Conservation (phyloP, 2,113 vertebrate species). For the Casuarius casuarius region DNA sequence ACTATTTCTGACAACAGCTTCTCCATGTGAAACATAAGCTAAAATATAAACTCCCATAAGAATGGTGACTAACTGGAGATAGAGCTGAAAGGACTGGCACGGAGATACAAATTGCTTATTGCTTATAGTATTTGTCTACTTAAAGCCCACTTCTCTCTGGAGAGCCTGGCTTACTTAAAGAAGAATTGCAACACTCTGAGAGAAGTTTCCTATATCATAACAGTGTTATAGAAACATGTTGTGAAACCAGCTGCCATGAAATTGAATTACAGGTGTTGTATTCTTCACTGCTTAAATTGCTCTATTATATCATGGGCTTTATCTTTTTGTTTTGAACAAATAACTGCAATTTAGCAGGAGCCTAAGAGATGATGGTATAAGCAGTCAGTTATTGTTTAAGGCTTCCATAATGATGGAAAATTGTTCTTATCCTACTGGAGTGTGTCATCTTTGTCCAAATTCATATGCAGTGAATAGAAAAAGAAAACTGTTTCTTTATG, state of each 20-base stretch:
- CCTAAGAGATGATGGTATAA: conserved; percentile 65
- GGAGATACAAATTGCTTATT: conserved; percentile 43
- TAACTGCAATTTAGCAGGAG: conserved; percentile 76
- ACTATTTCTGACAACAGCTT: conserved; percentile 13
- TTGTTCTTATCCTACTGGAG: conserved; percentile 71
- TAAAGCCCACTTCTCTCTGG: conserved; percentile 41
- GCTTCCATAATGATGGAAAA: conserved; percentile 77
- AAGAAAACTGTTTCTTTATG: conserved; percentile 21
- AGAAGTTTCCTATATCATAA: conserved; percentile 63
- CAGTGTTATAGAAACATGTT: conserved; percentile 60
- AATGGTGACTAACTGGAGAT: not conserved
- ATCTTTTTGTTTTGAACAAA: conserved; percentile 80
- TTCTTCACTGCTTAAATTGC: conserved; percentile 76
- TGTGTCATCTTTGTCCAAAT: conserved; percentile 41
- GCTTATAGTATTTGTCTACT: conserved; percentile 36
- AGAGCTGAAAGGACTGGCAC: not conserved
- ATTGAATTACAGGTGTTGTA: conserved; percentile 82
- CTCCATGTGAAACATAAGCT: conserved; percentile 30
- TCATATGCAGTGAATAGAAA: conserved; percentile 46
- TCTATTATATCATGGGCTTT: conserved; percentile 74
- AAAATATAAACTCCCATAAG: not conserved
- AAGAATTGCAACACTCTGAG: conserved; percentile 28
- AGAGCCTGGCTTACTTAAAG: conserved; percentile 32
- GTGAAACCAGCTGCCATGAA: conserved; percentile 81
- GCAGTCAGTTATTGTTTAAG: conserved; percentile 76